phyloP scores from a whole-genome alignment of 2,113 vertebrate species.

The Pseudorhombus dupliciocellatus region DNA sequence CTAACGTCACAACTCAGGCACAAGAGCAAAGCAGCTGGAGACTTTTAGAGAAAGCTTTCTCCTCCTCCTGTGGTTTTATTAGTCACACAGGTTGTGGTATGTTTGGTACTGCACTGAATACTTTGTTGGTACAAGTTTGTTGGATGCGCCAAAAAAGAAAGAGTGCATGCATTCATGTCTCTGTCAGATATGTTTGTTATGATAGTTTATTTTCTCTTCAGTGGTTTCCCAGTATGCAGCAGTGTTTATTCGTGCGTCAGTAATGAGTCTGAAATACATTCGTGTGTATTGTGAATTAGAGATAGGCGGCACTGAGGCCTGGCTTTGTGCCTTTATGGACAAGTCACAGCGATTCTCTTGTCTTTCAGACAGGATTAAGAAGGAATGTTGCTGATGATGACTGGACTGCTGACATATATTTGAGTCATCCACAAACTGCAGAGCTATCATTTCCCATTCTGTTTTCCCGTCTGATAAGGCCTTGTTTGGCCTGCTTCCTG shows the following conservation, averaged over 20 bases:
- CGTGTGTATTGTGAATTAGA: not conserved
- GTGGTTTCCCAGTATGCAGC: not conserved
- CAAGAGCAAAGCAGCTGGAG: conserved; percentile 39
- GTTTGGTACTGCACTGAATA: too few relatives aligned
- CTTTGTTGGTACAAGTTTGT: too few relatives aligned
- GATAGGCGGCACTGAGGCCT: not conserved
- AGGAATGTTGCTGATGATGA: conserved; percentile 62
- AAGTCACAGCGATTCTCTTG: conserved; percentile 23
- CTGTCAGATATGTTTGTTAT: not conserved
- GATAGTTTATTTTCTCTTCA: not conserved
- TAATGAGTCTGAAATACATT: not conserved
- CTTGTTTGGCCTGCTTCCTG: conserved; percentile 52
- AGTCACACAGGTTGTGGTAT: too few relatives aligned
- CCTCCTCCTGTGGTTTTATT: conserved; percentile 30
- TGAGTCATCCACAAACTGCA: conserved; percentile 56
- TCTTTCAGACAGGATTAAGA: conserved; percentile 63
- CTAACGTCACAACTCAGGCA: conserved; percentile 2
- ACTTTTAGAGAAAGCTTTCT: conserved; percentile 10
- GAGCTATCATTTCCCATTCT: conserved; percentile 64
- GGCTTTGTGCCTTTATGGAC: conserved; percentile 33
- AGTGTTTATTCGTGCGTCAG: not conserved
- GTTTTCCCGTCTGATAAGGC: conserved; percentile 47
- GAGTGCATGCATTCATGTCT: conserved; percentile 29
- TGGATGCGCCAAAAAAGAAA: conserved; percentile 28
- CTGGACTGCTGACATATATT: conserved; percentile 60